Conservation (phyloP, 2,888 invertebrate species). For the Psylliodes chrysocephalus region DNA sequence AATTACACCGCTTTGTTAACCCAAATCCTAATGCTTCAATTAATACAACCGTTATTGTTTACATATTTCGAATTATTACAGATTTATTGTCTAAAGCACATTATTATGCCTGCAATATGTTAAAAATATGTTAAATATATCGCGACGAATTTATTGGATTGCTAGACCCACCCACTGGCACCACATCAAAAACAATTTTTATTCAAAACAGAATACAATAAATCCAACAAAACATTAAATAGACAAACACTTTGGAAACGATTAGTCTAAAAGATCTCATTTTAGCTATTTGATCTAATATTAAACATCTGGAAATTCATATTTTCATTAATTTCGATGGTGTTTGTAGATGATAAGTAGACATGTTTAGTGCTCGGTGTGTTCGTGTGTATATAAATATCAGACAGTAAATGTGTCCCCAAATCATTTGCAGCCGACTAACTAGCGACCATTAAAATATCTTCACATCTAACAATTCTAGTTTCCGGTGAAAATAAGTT, state of each 20-base stretch:
- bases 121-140: too few relatives aligned
- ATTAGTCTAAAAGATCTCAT: slow-evolving; percentile 41
- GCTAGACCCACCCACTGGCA: neutral
- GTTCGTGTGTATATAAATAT: slow-evolving; percentile 56
- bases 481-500: slow-evolving; percentile 53
- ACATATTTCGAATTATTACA: too few relatives aligned
- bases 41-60: too few relatives aligned
- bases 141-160: too few relatives aligned
- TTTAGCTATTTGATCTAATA: slow-evolving; percentile 45
- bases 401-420: slow-evolving; percentile 60
- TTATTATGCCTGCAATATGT: too few relatives aligned
- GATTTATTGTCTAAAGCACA: too few relatives aligned
- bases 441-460: slow-evolving; percentile 61
- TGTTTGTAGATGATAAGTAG: slow-evolving; percentile 56
- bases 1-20: too few relatives aligned
- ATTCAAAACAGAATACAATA: slow-evolving; percentile 20
- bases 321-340: slow-evolving; percentile 47
- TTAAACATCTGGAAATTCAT: slow-evolving; percentile 48
- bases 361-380: slow-evolving; percentile 54
- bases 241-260: slow-evolving; percentile 41
- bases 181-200: slow-evolving; percentile 20
- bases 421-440: slow-evolving; percentile 60
- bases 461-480: slow-evolving; percentile 57
- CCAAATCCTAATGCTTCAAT: too few relatives aligned
- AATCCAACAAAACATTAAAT: slow-evolving; percentile 31